Conservation (phyloP, 2,888 invertebrate genomes). For the Andrena minutula region DNA sequence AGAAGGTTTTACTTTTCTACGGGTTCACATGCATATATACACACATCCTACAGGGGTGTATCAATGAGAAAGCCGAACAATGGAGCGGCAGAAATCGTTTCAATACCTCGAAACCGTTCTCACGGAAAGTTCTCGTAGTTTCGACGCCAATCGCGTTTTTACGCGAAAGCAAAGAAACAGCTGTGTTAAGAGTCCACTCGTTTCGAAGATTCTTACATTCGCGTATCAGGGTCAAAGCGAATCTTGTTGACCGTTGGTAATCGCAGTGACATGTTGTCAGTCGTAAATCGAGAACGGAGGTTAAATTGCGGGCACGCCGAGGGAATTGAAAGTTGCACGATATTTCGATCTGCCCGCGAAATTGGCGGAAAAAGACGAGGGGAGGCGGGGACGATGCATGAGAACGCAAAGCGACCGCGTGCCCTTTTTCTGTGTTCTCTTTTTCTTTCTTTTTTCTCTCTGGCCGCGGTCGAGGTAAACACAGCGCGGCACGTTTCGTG, state of each 20-base stretch:
- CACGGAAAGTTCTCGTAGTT: background rate
- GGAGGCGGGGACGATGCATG: conserved; percentile 30
- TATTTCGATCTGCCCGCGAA: conserved; percentile 6
- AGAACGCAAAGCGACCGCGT: conserved; percentile 60
- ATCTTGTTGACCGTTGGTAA: conserved; percentile 9
- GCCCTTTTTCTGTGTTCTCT: conserved; percentile 60
- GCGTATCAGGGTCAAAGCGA: background rate
- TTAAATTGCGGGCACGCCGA: background rate
- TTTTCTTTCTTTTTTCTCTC: conserved; percentile 51
- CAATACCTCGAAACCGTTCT: background rate
- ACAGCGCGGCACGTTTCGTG: conserved; percentile 66
- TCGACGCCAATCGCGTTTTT: background rate
- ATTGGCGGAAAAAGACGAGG: conserved; percentile 1
- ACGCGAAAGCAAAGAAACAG: background rate
- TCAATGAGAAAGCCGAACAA: background rate
- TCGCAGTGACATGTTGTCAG: conserved; percentile 11
- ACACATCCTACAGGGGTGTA: too few species aligned
- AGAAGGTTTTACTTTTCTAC: conserved; percentile 4
- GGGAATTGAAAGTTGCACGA: background rate
- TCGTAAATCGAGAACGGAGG: background rate
- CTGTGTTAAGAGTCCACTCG: background rate
- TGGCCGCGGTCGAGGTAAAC: conserved; percentile 70
- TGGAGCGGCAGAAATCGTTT: background rate
- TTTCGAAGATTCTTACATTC: background rate
- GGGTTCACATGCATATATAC: background rate